A percentile compares a stretch with the other conserved stretches of the same genome.
Evolutionary conservation across 2,113 vertebrate species (phyloP).

Genomic region (Hassar affinis): DNA sequence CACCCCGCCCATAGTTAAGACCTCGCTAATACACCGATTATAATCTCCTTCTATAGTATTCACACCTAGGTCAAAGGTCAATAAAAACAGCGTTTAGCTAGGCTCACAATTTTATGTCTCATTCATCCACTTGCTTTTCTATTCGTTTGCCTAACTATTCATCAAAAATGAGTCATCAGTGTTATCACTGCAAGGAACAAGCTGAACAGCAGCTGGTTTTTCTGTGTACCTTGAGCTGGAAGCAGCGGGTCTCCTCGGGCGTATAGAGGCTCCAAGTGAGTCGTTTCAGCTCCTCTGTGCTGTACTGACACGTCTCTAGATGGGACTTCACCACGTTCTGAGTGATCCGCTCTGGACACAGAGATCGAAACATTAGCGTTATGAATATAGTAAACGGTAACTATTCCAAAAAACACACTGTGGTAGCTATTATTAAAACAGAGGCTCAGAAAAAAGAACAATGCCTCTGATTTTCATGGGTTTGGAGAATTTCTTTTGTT

Average conservation of each 20-base stretch:
- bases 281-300: constrained; percentile 82
- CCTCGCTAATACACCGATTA: background rate
- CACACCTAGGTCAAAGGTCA: background rate
- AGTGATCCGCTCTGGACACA: constrained; percentile 75
- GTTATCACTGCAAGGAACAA: background rate
- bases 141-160: background rate
- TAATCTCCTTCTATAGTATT: background rate
- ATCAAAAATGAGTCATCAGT: background rate
- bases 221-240: constrained; percentile 79
- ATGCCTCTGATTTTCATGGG: background rate
- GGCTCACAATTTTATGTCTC: background rate
- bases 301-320: constrained; percentile 86
- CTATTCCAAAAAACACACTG: background rate
- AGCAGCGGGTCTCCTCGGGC: constrained; percentile 78
- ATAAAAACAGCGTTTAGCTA: background rate
- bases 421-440: background rate
- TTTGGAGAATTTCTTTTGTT: background rate
- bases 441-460: background rate
- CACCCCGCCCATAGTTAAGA: background rate
- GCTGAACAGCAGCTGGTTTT: background rate
- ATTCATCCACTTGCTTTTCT: background rate
- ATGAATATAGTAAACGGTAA: background rate
- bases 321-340: constrained; percentile 88
- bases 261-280: constrained; percentile 80
- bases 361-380: background rate